These are phyloP conservation scores for Theocolax elegans DNA, from an alignment of 1,140 invertebrate genomes.

Conservation along the genomic window DNA sequence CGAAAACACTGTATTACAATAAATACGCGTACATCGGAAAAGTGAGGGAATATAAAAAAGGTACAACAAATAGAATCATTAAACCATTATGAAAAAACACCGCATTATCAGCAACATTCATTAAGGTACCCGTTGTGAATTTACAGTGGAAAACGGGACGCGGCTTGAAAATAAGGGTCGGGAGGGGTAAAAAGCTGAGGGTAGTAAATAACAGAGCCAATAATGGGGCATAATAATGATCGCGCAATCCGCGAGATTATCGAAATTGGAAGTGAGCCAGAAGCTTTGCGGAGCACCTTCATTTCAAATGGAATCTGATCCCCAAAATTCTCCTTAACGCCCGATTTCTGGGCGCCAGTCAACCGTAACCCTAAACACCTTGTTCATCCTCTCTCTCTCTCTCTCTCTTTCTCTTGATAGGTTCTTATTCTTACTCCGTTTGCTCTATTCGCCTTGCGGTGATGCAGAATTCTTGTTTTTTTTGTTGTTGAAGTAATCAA, in stretches of 20 bases:
- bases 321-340: no score
- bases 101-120: neutral
- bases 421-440: neutral
- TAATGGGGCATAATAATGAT: conserved; percentile 61
- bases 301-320: no score
- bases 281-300: conserved; percentile 38
- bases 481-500: no score
- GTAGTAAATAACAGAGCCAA: conserved; percentile 60
- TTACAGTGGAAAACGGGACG: no score
- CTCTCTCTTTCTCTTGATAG: neutral
- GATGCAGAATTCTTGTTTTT: no score
- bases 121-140: neutral
- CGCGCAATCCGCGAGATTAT: conserved; percentile 56
- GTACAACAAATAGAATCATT: no score
- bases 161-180: no score
- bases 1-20: no score
- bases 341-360: conserved; percentile 11
- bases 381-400: neutral
- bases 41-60: no score
- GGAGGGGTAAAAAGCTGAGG: neutral
- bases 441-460: no score
- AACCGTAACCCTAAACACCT: conserved; percentile 14
- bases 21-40: no score
- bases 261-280: conserved; percentile 62
- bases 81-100: neutral